Percentiles rank a stretch among this genome's conserved stretches.
These are phyloP conservation scores for Iphiclides podalirius DNA, from an alignment of 2,888 invertebrate genomes.

Conservation along the genomic window DNA sequence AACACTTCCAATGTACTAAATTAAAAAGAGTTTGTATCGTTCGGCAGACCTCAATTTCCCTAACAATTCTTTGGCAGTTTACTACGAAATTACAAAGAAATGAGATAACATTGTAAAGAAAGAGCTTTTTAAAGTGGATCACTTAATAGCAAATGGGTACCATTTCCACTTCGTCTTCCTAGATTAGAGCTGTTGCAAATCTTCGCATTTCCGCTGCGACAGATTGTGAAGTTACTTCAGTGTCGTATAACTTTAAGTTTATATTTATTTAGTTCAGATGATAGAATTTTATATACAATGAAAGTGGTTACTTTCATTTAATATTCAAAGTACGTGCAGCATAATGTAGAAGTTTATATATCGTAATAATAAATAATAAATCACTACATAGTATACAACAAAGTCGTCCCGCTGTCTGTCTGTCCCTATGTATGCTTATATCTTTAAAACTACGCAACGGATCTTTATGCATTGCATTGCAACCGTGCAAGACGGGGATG, in stretches of 20 bases:
- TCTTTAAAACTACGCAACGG: too few species aligned
- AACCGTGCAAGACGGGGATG: too few species aligned
- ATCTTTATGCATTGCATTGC: too few species aligned
- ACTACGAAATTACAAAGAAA: conserved; percentile 17
- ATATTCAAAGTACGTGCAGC: too few species aligned
- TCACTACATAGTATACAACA: too few species aligned
- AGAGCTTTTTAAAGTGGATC: conserved; percentile 20
- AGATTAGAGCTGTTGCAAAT: conserved; percentile 20
- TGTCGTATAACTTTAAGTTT: neutral
- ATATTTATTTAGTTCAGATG: too few species aligned
- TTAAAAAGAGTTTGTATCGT: neutral
- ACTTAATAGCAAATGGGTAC: conserved; percentile 20
- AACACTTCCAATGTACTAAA: neutral
- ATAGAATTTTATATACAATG: too few species aligned
- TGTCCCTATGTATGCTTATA: too few species aligned
- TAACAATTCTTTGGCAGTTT: conserved; percentile 12
- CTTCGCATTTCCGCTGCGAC: conserved; percentile 13
- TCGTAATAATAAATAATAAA: too few species aligned
- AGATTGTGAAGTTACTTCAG: conserved; percentile 2
- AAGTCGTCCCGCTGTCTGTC: too few species aligned
- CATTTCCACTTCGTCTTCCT: conserved; percentile 18
- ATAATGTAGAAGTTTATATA: too few species aligned
- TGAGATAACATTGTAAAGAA: conserved; percentile 21
- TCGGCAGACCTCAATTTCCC: conserved; percentile 4
- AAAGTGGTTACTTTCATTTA: too few species aligned